Evolutionary conservation across 92 coral and sea anemone species (phyloP), one percentile per base, ranked within the genome.

Genomic region (Siderastrea siderea): DNA sequence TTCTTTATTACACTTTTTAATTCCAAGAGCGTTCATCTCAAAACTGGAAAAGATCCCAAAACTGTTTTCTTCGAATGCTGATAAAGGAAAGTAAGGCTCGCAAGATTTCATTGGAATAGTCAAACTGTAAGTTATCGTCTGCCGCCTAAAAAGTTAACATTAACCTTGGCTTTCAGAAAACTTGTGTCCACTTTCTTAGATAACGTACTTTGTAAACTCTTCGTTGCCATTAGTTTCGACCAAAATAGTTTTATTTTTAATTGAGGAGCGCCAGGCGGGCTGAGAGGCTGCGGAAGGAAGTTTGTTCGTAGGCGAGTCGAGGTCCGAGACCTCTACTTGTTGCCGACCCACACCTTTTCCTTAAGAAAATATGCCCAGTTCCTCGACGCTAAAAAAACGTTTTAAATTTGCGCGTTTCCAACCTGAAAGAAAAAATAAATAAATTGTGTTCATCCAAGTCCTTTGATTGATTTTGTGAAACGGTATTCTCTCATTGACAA

Each of bases 181-280:
- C 16, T 44, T 7, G 12, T 48, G 14, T 45, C 59, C 12, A 10
- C 57, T 53, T 7, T 57, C 26, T 47, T 47, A 11, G 14, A 53
- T 43, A 44, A 54, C 66, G 26, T 10, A n/a, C 62, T 12, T 73
- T 51, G 65, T 7, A n/a, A 44, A 73, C 71, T 5, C 63, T 47
- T 38, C 65, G 87, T 84, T 84, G 87, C 87, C 61, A 84, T 48
- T 73, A 75, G 87, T 74, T 73, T 63, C 87, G 52, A 19, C 79
- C 63, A 72, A 84, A 84, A 73, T 81, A 72, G 51, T 75, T 84
- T 72, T 70, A 43, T 76, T 9, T 44, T 45, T 73, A 14, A 65
- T 50, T 17, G 45, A 38, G 48, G 49, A 49, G 61, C 62, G 69
- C 61, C 87, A 60, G 87, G 72, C 79, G 72, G 80, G 84, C 47